These are phyloP conservation scores for Semaprochilodus insignis DNA, from an alignment of 2,797 vertebrate species.

Conservation along the genomic window DNA sequence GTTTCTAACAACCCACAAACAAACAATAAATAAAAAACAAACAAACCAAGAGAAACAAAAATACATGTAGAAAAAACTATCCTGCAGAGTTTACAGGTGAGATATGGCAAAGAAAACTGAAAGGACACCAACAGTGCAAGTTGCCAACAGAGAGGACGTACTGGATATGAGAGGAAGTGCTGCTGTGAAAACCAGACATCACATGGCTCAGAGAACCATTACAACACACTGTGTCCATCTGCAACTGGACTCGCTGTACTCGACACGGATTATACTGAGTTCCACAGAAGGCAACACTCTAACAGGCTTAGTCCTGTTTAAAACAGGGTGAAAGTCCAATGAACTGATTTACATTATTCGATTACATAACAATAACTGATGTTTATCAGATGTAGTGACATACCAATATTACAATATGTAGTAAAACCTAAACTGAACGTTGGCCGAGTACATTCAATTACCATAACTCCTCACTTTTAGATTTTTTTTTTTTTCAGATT, in stretches of 20 bases:
- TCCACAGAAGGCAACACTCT: neutral
- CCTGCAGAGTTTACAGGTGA: neutral
- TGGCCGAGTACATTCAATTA: neutral
- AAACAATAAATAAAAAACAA: neutral
- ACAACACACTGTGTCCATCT: slow-evolving; percentile 24
- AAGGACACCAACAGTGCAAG: neutral
- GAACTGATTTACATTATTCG: neutral
- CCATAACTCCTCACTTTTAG: neutral
- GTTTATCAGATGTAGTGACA: neutral
- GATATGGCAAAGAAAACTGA: neutral
- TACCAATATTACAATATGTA: neutral
- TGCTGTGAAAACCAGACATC: slow-evolving; percentile 43
- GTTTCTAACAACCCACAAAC: slow-evolving; percentile 2
- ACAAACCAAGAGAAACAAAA: neutral
- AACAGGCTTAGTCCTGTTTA: neutral
- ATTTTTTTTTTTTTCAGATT: no score
- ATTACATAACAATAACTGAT: neutral
- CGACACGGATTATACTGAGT: neutral
- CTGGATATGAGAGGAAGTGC: slow-evolving; percentile 43
- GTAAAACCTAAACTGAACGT: neutral
- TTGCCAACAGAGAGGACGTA: slow-evolving; percentile 24
- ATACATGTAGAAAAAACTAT: neutral
- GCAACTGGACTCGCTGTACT: neutral
- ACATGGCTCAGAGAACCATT: slow-evolving; percentile 57
- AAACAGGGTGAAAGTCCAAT: neutral